A percentile compares a stretch with the other conserved stretches of the same genome.
Conservation (phyloP, 2,797 vertebrate species). For the Diplodus sargus region DNA sequence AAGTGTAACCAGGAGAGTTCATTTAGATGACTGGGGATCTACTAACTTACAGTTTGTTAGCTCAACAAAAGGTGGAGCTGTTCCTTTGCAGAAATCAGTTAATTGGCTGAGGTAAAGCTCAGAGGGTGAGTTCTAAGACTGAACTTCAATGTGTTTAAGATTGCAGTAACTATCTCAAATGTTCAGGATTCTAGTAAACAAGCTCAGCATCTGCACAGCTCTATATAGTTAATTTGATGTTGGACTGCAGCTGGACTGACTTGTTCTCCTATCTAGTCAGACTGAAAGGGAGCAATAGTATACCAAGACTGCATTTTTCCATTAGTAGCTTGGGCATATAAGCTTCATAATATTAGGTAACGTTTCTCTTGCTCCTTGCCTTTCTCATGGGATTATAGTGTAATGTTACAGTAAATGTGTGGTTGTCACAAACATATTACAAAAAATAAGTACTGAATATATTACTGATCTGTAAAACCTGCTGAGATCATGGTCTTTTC, state of each 20-base stretch:
- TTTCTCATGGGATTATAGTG: neutral
- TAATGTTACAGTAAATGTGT: neutral
- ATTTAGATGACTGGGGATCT: neutral
- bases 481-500: too few relatives aligned
- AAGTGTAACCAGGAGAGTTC: slow-evolving; percentile 24
- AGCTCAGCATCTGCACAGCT: neutral
- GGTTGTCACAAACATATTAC: too few relatives aligned
- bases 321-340: neutral
- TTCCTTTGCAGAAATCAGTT: neutral
- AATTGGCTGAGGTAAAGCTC: neutral
- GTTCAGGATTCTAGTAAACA: neutral
- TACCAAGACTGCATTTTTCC: neutral
- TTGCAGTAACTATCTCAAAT: neutral
- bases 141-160: neutral
- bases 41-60: neutral
- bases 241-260: neutral
- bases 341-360: neutral
- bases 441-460: too few relatives aligned
- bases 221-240: neutral
- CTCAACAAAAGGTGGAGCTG: neutral
- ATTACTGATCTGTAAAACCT: too few relatives aligned
- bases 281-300: neutral
- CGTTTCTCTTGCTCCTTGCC: neutral
- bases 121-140: neutral
- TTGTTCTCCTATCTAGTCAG: neutral